Percentiles rank a stretch among this genome's conserved stretches.
phyloP scores from a whole-genome alignment of 2,797 vertebrate species.

The Mycteria americana region DNA sequence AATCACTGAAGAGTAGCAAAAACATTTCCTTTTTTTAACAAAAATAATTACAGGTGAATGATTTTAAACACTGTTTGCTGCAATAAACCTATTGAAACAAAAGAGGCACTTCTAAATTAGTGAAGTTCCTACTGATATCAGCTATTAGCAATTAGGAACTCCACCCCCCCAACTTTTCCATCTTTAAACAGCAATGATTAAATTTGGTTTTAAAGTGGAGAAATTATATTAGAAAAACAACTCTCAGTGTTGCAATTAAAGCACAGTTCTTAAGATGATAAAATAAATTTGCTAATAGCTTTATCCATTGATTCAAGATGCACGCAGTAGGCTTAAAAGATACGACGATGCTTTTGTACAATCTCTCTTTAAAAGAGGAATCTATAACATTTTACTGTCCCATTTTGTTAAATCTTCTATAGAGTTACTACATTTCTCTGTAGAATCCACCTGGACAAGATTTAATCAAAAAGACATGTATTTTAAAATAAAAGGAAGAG shows the following conservation, averaged over 20 bases:
- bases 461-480: not conserved
- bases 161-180: slow-evolving; percentile 38
- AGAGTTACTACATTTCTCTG: not conserved
- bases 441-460: not conserved
- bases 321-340: not conserved
- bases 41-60: slow-evolving; percentile 64
- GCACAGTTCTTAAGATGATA: slow-evolving; percentile 51
- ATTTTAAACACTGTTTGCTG: slow-evolving; percentile 59
- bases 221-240: slow-evolving; percentile 67
- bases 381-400: not conserved
- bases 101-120: slow-evolving; percentile 69
- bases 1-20: slow-evolving; percentile 36
- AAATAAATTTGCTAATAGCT: slow-evolving; percentile 61
- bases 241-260: slow-evolving; percentile 60
- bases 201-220: slow-evolving; percentile 63
- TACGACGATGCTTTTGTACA: not conserved
- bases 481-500: not conserved
- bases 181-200: slow-evolving; percentile 63
- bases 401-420: not conserved
- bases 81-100: slow-evolving; percentile 66
- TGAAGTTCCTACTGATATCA: slow-evolving; percentile 60
- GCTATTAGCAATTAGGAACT: slow-evolving; percentile 68
- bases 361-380: not conserved
- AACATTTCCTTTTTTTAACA: slow-evolving; percentile 43
- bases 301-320: slow-evolving; percentile 35